Percentiles rank a stretch among this genome's conserved stretches.
Conservation (phyloP, 2,888 invertebrate species). For the Sminthurides aquaticus region DNA sequence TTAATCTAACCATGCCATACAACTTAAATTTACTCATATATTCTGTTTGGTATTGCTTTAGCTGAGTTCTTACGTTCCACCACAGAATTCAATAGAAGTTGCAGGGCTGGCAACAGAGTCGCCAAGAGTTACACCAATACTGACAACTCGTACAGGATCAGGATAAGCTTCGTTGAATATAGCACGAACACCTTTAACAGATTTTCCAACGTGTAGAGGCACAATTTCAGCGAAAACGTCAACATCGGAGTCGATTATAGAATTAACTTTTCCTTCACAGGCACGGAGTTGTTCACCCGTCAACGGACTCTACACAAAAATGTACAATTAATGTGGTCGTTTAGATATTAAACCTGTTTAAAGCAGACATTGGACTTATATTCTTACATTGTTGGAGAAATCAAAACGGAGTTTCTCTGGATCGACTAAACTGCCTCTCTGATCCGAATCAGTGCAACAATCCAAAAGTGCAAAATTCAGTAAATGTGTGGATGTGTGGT, state of each 20-base stretch:
- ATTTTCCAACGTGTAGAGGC: constrained; percentile 74
- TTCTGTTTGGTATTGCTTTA: constrained; percentile 45
- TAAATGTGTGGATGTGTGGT: constrained; percentile 96
- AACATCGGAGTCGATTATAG: constrained; percentile 66
- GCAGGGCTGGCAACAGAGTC: constrained; percentile 66
- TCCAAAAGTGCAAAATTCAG: constrained; percentile 87
- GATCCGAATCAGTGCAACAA: constrained; percentile 86
- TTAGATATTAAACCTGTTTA: neutral
- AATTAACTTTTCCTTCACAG: constrained; percentile 70
- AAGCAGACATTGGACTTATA: neutral
- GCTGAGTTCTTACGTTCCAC: constrained; percentile 95
- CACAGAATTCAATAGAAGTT: constrained; percentile 98
- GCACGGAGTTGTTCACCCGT: constrained; percentile 77
- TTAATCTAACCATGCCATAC: no score
- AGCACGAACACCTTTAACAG: constrained; percentile 83
- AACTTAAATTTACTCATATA: neutral
- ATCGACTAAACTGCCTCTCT: constrained; percentile 93
- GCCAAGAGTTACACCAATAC: constrained; percentile 87
- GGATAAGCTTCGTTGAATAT: constrained; percentile 64
- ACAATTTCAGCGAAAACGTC: constrained; percentile 82
- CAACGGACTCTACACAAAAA: constrained; percentile 61
- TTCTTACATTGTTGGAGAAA: constrained; percentile 74
- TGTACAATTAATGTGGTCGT: constrained; percentile 1
- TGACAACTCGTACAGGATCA: constrained; percentile 62
- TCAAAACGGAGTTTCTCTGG: constrained; percentile 95